Base-by-base conservation (phyloP, 2,797 vertebrate species). In the Holocentrus rufus region DNA sequence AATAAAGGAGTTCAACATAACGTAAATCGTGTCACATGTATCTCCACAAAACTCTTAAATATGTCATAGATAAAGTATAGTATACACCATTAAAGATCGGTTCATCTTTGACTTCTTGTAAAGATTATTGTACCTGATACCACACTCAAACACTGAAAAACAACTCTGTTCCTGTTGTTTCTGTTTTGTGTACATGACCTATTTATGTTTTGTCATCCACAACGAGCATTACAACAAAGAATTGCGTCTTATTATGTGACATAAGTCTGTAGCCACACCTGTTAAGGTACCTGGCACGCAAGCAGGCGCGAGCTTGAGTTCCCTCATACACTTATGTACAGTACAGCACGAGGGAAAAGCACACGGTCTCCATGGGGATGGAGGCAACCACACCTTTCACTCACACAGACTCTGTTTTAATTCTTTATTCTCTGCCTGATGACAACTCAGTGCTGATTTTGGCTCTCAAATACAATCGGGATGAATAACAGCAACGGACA, bases 251-350 rank as follows among this genome's bases (percentile, higher is more conserved):
- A 44, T 44, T 53, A 11, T 74, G 63, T 27, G 18, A 56, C 39
- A 56, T 67, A 84, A 75, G 74, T 84, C 74, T 72, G 22, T 23
- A 9, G 27, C 2, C 49, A 79, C 55, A 47, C 44, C 74, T 50
- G 74, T 75, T 78, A 72, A 44, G 14, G 42, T 15, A 14, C 14
- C 15, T 5, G 15, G 67, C 70, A 60, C 66, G 46, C 68, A 81
- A 60, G 52, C 79, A 60, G 52, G 79, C 71, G 72, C 72, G 65
- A 70, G 60, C 76, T 79, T 36, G 74, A 80, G 74, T 58, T n/a
- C 54, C 74, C 30, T 25, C 30, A 17, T 36, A 2, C 44, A 68
- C 44, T 69, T 9, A 67, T 80, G 49, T 74, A 71, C 57, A 75
- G 25, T 5, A 11, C 36, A n/a, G n/a, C n/a, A n/a, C n/a, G 42